Evolutionary conservation across 53 echinoderm and acorn worm species (phyloP).

Genomic region (Zoroaster sp.): DNA sequence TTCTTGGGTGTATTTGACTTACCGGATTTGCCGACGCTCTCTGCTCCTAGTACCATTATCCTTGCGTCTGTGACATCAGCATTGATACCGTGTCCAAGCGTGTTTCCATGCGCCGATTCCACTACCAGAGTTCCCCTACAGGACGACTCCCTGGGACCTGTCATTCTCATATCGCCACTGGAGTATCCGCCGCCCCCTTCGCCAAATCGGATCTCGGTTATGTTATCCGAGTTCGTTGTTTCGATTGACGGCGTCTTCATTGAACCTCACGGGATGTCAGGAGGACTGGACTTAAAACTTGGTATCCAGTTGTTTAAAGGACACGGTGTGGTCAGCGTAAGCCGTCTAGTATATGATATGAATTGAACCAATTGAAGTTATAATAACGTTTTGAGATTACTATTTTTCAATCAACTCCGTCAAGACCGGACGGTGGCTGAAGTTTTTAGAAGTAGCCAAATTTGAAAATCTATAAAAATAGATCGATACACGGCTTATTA

Average conservation of each 20-base stretch:
- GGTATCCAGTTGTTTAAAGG: neutral
- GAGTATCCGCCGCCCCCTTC: conserved; percentile 7
- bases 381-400: no score
- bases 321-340: neutral
- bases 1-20: neutral
- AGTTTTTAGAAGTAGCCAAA: neutral
- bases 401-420: neutral
- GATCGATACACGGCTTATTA: neutral
- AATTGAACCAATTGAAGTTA: neutral
- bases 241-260: conserved; percentile 57
- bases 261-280: neutral
- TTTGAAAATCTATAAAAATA: neutral
- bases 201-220: conserved; percentile 29
- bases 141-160: neutral
- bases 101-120: conserved; percentile 19
- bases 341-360: neutral
- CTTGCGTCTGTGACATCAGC: conserved; percentile 29
- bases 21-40: conserved; percentile 72
- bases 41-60: conserved; percentile 66
- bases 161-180: neutral
- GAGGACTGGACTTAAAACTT: neutral
- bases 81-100: conserved; percentile 36
- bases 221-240: neutral
- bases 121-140: conserved; percentile 46
- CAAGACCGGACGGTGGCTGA: no score